Evolutionary conservation across 1,140 invertebrate genomes (phyloP).

Genomic region (Brachionus angularis): DNA sequence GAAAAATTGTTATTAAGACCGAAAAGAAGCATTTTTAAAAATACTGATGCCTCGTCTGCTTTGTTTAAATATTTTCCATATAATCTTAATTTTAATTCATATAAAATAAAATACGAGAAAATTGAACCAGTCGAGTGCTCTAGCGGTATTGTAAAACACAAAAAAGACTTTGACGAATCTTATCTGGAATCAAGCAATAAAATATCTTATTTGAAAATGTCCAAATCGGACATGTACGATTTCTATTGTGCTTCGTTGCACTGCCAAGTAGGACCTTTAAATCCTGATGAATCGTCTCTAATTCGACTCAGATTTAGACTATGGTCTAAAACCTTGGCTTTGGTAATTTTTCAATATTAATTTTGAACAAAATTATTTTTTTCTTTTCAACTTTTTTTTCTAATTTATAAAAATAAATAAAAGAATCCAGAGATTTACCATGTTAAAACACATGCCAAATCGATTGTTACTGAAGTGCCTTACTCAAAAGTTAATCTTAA

Average conservation of each 20-base stretch:
- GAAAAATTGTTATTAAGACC: too few species aligned
- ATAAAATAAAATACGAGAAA: not conserved
- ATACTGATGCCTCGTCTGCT: not conserved
- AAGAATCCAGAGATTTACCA: slow-evolving; percentile 26
- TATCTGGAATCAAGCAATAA: too few species aligned
- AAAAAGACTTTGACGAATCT: not conserved
- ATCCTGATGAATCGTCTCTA: not conserved
- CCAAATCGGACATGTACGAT: not conserved
- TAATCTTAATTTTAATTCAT: slow-evolving; percentile 1
- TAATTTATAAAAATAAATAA: not conserved
- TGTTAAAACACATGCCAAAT: slow-evolving; percentile 13
- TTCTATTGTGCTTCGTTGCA: slow-evolving; percentile 6
- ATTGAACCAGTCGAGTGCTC: slow-evolving; percentile 16
- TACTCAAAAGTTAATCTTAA: slow-evolving; percentile 22
- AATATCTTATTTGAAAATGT: slow-evolving; percentile 29
- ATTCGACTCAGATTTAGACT: slow-evolving; percentile 18
- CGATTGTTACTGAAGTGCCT: slow-evolving; percentile 11
- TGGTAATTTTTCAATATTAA: not conserved
- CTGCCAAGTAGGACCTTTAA: not conserved
- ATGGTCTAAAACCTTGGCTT: not conserved
- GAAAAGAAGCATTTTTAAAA: slow-evolving; percentile 1
- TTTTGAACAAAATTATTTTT: not conserved
- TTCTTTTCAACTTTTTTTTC: not conserved
- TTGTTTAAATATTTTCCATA: not conserved
- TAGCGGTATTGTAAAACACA: not conserved